Conservation (phyloP, 2,113 vertebrate species). For the Jaculus jaculus region DNA sequence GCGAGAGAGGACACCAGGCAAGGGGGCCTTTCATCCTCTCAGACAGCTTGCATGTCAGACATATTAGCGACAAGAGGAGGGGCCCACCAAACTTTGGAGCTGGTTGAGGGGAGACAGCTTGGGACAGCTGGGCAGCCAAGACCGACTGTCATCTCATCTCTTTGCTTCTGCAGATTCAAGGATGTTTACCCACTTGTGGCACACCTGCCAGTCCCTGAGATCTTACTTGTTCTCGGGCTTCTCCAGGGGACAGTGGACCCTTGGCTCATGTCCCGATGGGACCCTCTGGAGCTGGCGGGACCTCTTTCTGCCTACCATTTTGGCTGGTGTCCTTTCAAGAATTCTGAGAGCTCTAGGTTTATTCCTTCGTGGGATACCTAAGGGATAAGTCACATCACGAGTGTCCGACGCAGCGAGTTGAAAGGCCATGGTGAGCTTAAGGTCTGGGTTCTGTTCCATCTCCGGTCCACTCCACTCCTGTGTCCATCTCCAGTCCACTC, state of each 20-base stretch:
- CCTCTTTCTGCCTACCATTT: slow-evolving; percentile 83
- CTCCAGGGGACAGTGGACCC: slow-evolving; percentile 81
- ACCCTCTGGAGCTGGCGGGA: slow-evolving; percentile 74
- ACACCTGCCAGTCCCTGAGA: slow-evolving; percentile 80
- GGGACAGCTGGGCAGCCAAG: neutral
- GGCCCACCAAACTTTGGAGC: neutral
- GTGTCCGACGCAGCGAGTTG: neutral
- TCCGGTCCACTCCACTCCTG: too few relatives aligned
- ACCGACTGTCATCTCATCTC: neutral
- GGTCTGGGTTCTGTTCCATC: too few relatives aligned
- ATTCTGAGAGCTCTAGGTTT: slow-evolving; percentile 69
- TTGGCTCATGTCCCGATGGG: slow-evolving; percentile 62
- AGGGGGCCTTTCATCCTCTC: neutral
- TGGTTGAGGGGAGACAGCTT: neutral
- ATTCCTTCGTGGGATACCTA: neutral
- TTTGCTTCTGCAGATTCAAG: slow-evolving; percentile 83
- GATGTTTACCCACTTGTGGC: slow-evolving; percentile 84
- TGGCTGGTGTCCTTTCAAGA: slow-evolving; percentile 81
- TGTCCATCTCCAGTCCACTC: too few relatives aligned
- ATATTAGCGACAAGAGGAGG: neutral
- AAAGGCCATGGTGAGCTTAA: neutral
- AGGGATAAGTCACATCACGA: too few relatives aligned
- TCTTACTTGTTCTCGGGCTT: slow-evolving; percentile 81
- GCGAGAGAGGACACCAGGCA: slow-evolving; percentile 44
- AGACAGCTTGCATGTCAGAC: neutral